A percentile compares a stretch with the other conserved stretches of the same genome.
phyloP scores from a whole-genome alignment of 2,888 invertebrate genomes.

The Chamaedrilus cognettii region DNA sequence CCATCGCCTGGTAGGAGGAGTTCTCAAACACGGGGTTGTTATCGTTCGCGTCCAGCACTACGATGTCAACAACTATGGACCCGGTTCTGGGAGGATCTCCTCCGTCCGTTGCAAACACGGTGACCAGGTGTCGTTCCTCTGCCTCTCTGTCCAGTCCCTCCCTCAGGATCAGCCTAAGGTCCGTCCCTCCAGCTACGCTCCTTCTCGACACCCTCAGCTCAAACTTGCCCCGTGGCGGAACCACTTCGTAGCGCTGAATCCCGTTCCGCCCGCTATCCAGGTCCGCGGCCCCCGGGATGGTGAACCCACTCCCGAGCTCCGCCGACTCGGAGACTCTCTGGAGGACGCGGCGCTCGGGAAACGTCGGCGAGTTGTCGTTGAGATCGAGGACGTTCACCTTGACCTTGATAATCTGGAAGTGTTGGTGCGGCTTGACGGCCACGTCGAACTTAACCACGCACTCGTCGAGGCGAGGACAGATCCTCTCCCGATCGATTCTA shows the following conservation, averaged over 20 bases:
- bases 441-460: conserved; percentile 32
- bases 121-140: conserved; percentile 27
- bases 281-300: conserved; percentile 33
- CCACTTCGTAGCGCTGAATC: conserved; percentile 28
- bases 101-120: conserved; percentile 34
- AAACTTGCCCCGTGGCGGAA: conserved; percentile 14
- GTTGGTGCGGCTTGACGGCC: conserved; percentile 30
- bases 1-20: conserved; percentile 31
- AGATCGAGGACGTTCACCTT: conserved; percentile 32
- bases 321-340: conserved; percentile 34
- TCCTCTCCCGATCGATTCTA: conserved; percentile 31
- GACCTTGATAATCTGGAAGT: conserved; percentile 34
- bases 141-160: conserved; percentile 35
- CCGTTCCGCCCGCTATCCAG: conserved; percentile 27
- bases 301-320: conserved; percentile 27
- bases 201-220: conserved; percentile 9
- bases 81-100: conserved; percentile 33
- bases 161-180: conserved; percentile 33
- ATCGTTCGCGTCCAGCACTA: conserved; percentile 37
- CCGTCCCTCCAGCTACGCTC: conserved; percentile 30
- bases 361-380: conserved; percentile 38
- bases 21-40: conserved; percentile 37
- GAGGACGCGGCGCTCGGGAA: conserved; percentile 29
- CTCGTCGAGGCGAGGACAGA: conserved; percentile 27
- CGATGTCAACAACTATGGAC: conserved; percentile 28